phyloP scores from a whole-genome alignment of 2,888 invertebrate species.

The Unio delphinus region DNA sequence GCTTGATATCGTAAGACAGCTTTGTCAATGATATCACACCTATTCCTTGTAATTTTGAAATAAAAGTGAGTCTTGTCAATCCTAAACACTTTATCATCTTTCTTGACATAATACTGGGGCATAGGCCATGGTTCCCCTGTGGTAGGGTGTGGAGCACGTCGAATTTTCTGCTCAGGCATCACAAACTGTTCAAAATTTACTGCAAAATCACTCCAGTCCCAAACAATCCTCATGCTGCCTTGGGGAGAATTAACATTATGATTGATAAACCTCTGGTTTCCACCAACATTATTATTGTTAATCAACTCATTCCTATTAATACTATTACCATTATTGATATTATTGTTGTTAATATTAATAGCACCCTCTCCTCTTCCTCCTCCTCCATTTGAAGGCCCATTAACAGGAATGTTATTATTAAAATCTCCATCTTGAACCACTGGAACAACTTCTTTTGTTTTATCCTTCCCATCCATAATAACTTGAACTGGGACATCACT shows the following conservation, averaged over 20 bases:
- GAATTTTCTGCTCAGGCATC: constrained; percentile 63
- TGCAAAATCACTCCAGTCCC: constrained; percentile 66
- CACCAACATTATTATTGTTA: neutral
- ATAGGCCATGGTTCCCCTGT: constrained; percentile 81
- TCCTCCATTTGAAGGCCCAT: constrained; percentile 4
- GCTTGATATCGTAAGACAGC: constrained; percentile 75
- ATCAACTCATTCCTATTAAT: neutral
- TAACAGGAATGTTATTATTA: constrained; percentile 3
- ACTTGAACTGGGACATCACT: too few relatives aligned
- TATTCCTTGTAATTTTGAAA: constrained; percentile 69
- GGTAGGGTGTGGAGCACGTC: constrained; percentile 59
- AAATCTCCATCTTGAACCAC: neutral
- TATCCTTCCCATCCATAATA: too few relatives aligned
- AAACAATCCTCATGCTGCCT: constrained; percentile 46
- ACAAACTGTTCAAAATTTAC: constrained; percentile 60
- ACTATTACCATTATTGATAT: constrained; percentile 1
- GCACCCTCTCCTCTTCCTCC: neutral
- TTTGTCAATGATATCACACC: constrained; percentile 76
- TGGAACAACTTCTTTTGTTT: too few relatives aligned
- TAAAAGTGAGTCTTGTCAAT: constrained; percentile 47
- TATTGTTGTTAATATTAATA: neutral
- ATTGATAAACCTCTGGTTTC: neutral
- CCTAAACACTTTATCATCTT: constrained; percentile 56
- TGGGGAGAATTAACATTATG: neutral
- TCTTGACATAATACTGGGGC: constrained; percentile 74